phyloP scores from a whole-genome alignment of 2,113 vertebrate genomes.

The Ceyx cyanopectus region DNA sequence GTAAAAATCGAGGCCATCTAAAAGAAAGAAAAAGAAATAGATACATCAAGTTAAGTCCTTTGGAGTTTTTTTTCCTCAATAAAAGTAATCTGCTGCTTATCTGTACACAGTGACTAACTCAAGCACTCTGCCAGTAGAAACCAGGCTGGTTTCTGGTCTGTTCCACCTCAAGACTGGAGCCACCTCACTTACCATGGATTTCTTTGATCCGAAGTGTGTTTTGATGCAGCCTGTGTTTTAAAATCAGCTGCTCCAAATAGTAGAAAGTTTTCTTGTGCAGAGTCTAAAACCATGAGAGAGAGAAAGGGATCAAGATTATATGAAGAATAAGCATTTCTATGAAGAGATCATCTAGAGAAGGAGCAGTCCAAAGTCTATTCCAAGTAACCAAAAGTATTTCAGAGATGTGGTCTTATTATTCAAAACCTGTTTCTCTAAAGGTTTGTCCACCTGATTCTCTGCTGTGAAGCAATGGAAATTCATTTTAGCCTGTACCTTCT shows the following conservation, averaged over 20 bases:
- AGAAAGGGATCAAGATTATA: not conserved
- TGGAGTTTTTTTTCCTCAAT: not conserved
- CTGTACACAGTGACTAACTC: not conserved
- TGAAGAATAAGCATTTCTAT: not conserved
- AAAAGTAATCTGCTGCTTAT: not conserved
- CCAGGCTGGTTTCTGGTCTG: not conserved
- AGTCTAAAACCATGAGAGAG: constrained; percentile 77
- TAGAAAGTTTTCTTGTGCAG: constrained; percentile 97
- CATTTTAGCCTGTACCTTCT: constrained; percentile 84
- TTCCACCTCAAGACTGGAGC: not conserved
- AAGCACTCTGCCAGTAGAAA: not conserved
- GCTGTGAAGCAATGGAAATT: fast-evolving
- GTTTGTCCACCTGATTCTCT: not conserved
- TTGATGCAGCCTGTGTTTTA: constrained; percentile 95
- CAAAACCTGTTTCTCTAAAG: not conserved
- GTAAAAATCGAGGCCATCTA: constrained; percentile 98
- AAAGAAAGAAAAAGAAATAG: not conserved
- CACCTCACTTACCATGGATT: constrained; percentile 86
- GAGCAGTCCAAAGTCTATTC: not conserved
- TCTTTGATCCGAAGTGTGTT: constrained; percentile 96
- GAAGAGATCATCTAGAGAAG: not conserved
- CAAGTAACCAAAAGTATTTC: not conserved
- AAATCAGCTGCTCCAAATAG: constrained; percentile 95
- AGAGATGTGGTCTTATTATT: not conserved
- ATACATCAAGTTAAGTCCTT: too few species aligned